Base-by-base conservation (phyloP, 2,888 invertebrate genomes). In the Spilarctia lutea region DNA sequence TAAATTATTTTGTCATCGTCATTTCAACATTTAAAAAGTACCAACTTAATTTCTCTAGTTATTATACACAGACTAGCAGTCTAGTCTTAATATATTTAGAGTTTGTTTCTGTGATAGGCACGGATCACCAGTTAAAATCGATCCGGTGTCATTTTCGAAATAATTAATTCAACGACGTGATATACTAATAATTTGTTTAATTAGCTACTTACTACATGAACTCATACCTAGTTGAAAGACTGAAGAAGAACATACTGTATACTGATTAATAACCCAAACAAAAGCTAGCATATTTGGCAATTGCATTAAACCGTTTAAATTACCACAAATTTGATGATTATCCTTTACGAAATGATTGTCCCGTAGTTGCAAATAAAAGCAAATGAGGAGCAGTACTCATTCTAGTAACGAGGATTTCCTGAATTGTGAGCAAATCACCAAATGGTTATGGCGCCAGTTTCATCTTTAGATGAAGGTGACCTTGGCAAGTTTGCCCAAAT, bases 371-470 rank as follows among this genome's bases (percentile, higher is more conserved):
- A 52, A 13, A 56, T 27, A 65, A 30, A 68, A 73, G 39, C 39
- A 69, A 52, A 73, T 70, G 71, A 65, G 60, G 60, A 78, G 82
- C 79, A 84, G 83, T 20, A 66, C 75, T 82, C 75, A 82, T 90
- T 90, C 80, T 80, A 79, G 87, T 91, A 91, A 93, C 79, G 52
- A 92, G 93, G 93, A 93, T 90, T 86, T 93, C 93, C 93, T 91
- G 80, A 74, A 87, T 87, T 82, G 69, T 66, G 78, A 77, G 65
- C 75, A 79, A 81, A 83, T 80, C 79, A 77, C 79, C 77, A 75
- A 75, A 76, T 82, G 77, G 79, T 77, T 71, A 81, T 76, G 78
- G 79, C 76, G 72, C 39, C 76, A 77, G 76, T 75, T 79, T 71
- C 75, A 72, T 65, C 30, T 13, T 65, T 66, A 72, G 79, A 74